Conservation (phyloP, 2,797 vertebrate species). For the Avahi laniger region DNA sequence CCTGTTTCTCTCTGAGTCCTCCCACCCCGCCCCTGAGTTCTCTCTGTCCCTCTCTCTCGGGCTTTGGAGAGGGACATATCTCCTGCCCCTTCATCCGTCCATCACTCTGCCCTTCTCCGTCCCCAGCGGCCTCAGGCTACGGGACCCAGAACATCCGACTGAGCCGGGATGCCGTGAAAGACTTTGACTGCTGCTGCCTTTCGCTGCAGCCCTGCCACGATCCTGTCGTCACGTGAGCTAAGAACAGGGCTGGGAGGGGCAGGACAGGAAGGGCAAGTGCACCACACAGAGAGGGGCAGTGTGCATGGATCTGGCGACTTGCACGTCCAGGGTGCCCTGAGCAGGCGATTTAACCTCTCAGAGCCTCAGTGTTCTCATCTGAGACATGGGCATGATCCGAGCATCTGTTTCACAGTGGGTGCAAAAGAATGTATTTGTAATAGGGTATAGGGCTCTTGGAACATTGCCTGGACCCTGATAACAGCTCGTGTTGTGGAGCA, state of each 20-base stretch:
- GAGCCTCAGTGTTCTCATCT: neutral
- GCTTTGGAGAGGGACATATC: neutral
- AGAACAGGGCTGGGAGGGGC: neutral
- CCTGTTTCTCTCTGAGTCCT: neutral
- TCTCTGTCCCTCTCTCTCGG: neutral
- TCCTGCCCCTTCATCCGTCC: neutral
- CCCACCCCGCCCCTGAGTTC: rapidly evolving
- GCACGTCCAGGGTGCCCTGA: neutral
- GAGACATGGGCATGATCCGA: neutral
- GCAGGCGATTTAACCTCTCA: neutral
- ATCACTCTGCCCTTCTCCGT: neutral
- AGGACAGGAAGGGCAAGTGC: neutral
- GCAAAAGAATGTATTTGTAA: neutral
- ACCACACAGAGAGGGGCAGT: rapidly evolving
- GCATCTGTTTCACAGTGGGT: rapidly evolving
- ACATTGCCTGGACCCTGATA: rapidly evolving
- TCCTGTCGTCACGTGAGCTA: constrained; percentile 91
- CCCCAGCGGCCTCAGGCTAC: constrained; percentile 92
- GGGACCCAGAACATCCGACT: constrained; percentile 93
- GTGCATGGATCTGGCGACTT: neutral
- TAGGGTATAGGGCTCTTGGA: neutral
- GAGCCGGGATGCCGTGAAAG: constrained; percentile 94
- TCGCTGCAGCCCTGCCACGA: constrained; percentile 93
- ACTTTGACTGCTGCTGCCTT: constrained; percentile 95
- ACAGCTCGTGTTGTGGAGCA: rapidly evolving